Base-by-base conservation (phyloP, 1,140 invertebrate species). In the Trachymyrmex cornetzi region DNA sequence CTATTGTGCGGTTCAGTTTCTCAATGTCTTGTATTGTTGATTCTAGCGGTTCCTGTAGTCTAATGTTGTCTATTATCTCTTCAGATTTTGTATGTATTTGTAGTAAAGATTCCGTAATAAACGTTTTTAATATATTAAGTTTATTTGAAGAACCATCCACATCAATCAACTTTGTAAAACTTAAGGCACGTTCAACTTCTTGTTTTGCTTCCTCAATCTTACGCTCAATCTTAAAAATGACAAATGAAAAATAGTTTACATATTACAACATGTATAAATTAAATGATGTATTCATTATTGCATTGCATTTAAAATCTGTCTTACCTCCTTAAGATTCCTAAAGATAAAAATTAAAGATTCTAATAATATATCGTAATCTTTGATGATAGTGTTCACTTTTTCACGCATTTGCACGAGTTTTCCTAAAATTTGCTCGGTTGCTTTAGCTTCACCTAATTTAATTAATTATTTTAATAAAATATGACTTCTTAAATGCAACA, bases 331-430 rank as follows among this genome's bases (percentile, higher is more conserved):
- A 77, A 98, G 93, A 90, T 96, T 96, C 87, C 96, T 96, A 94
- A 97, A 98, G 93, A 97, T 97, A 12, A 96, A 95, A 63, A 97
- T 96, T 57, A 98, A 95, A 94, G 97, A 97, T 91, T 98, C 97
- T 44, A 98, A 90, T 22, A 98, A 94, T 27, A 96, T 96, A 92
- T 97, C 96, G 93, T 98, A 98, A 86, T 98, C 97, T 12, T 96
- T 96, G 50, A 97, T 96, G 63, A 97, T 96, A 48, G 96, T 96
- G 87, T 97, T 96, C 44, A 98, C 94, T 87, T 97, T 96, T 90
- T 97, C 96, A 90, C 97, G 96, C 86, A 97, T 96, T 93, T 97
- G 96, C 81, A 95, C 95, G 38, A 97, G 95, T 93, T 96, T 97
- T 85, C 95, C 96, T 84, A 96, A 96, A 71, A 97, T 96, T 93